phyloP scores from a whole-genome alignment of 2,888 invertebrate genomes.

The Epinotia ramella region DNA sequence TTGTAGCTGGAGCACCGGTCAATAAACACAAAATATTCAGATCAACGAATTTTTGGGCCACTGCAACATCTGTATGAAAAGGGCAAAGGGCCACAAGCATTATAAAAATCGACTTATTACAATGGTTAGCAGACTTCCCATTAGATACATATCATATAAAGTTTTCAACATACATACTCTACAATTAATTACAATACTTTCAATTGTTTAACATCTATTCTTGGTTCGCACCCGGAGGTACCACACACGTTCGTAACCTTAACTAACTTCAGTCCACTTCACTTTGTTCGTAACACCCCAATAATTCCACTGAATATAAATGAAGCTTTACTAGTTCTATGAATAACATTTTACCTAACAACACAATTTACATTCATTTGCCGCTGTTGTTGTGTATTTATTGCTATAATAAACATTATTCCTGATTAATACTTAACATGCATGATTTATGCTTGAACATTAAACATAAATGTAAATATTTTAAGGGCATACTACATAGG shows the following conservation, averaged over 20 bases:
- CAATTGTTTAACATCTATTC: background rate
- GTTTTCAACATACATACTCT: too few species aligned
- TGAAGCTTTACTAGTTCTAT: slow-evolving; percentile 73
- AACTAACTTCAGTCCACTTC: slow-evolving; percentile 62
- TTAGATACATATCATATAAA: too few species aligned
- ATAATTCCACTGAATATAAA: slow-evolving; percentile 77
- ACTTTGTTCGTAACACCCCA: slow-evolving; percentile 65
- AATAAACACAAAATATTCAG: background rate
- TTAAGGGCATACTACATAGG: too few species aligned
- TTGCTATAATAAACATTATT: slow-evolving; percentile 43
- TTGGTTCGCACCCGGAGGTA: background rate
- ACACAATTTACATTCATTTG: slow-evolving; percentile 68
- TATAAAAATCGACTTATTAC: too few species aligned
- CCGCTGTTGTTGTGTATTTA: slow-evolving; percentile 59
- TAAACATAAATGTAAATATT: too few species aligned
- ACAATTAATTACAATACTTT: background rate
- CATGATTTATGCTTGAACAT: slow-evolving; percentile 5
- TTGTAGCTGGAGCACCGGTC: background rate
- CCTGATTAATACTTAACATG: slow-evolving; percentile 39
- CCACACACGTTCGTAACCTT: slow-evolving; percentile 57
- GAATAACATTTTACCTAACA: slow-evolving; percentile 75
- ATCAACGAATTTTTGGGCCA: background rate
- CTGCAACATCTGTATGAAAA: background rate
- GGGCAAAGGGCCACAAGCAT: too few species aligned
- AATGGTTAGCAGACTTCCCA: too few species aligned